Evolutionary conservation across 2,888 invertebrate species (phyloP).

Genomic region (Ptilodon capucinus): DNA sequence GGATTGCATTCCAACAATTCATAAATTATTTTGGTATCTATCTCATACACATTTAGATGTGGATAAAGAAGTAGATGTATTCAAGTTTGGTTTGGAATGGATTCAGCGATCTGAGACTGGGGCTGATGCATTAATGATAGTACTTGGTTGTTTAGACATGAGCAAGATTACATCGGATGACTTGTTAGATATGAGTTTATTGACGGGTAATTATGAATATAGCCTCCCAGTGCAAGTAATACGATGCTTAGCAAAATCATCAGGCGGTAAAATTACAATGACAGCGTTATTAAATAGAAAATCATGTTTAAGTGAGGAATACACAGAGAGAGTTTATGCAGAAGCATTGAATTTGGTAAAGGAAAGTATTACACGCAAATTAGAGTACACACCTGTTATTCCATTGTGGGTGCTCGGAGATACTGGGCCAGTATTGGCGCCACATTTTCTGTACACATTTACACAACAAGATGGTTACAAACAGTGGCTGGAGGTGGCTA

Average conservation of each 20-base stretch:
- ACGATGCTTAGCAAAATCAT: constrained; percentile 48
- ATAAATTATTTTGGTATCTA: constrained; percentile 66
- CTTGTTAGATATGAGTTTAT: constrained; percentile 44
- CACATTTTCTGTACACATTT: constrained; percentile 57
- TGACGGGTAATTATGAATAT: constrained; percentile 42
- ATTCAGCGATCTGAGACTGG: constrained; percentile 45
- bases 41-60: constrained; percentile 64
- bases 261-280: constrained; percentile 32
- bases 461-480: constrained; percentile 47
- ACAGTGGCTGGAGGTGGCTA: constrained; percentile 62
- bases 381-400: constrained; percentile 47
- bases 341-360: constrained; percentile 52
- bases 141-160: constrained; percentile 64
- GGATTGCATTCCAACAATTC: constrained; percentile 50
- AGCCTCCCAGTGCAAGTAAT: constrained; percentile 57
- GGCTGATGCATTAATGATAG: constrained; percentile 56
- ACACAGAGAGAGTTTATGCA: constrained; percentile 56
- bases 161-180: constrained; percentile 44
- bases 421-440: constrained; percentile 37
- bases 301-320: constrained; percentile 41
- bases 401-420: constrained; percentile 53
- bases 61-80: constrained; percentile 57
- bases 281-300: constrained; percentile 34
- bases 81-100: constrained; percentile 70
- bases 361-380: constrained; percentile 45